These are phyloP conservation scores for Protobothrops flavoviridis DNA, from an alignment of 2,113 vertebrate species.

Conservation along the genomic window DNA sequence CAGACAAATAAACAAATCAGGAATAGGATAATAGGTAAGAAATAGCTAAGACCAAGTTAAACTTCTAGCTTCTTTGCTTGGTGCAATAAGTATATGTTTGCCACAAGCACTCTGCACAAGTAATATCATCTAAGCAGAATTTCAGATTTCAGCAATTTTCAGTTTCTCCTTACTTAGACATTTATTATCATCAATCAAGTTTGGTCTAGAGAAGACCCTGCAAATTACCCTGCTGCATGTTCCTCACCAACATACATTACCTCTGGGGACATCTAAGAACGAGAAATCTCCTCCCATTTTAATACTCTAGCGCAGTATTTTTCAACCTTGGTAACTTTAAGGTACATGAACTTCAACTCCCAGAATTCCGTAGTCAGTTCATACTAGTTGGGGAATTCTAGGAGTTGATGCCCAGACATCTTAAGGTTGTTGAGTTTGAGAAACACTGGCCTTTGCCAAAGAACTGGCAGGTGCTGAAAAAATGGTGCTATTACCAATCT, in stretches of 20 bases:
- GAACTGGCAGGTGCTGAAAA: background rate
- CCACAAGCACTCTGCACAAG: background rate
- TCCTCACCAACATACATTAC: background rate
- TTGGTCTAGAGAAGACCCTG: background rate
- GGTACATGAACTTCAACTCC: background rate
- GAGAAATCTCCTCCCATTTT: background rate
- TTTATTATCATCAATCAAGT: background rate
- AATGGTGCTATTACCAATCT: background rate
- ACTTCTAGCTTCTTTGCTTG: background rate
- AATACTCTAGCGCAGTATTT: background rate
- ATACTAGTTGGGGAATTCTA: background rate
- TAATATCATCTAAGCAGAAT: background rate
- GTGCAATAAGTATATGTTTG: background rate
- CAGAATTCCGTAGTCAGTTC: background rate
- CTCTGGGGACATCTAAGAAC: background rate
- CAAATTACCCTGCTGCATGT: background rate
- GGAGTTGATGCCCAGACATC: background rate
- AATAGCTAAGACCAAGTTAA: background rate
- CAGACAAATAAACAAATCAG: background rate
- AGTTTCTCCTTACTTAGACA: background rate
- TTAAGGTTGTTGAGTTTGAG: background rate
- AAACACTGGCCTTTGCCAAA: background rate
- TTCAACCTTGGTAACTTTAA: background rate
- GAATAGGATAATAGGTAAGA: background rate
- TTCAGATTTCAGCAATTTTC: background rate